Base-by-base conservation (phyloP, 2,113 vertebrate species). In the Calonectris borealis region DNA sequence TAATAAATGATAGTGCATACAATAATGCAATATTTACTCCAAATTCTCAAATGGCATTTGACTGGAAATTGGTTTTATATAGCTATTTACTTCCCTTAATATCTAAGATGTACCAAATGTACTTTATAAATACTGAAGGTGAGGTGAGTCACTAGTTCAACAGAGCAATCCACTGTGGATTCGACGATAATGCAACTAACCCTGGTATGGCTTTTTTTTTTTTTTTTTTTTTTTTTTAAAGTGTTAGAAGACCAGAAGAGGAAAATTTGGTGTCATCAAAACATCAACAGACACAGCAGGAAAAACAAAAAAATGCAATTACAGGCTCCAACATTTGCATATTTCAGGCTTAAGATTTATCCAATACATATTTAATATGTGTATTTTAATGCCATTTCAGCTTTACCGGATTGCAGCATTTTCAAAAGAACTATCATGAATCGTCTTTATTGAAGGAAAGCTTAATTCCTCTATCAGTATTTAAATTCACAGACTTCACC, bases 11-110 rank as follows among this genome's bases (percentile, higher is more conserved):
- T 42, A 76, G 46, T 26, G n/a, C 32, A 46, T 75, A 57, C 70
- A 78, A 64, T 91, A 95, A 95, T 89, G 75, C n/a, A 92, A 64
- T 90, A 91, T 96, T 97, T 97, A 93, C 89, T 93, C 44, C 58
- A 58, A 86, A 93, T 89, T 81, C 88, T 90, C 89, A 95, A 42
- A 58, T n/a, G 27, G 16, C 62, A 86, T 94, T 95, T 96, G 91
- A 79, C 90, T 92, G 64, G 75, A 96, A 69, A 97, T 83, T 52
- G 57, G 65, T 92, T 94, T 93, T 83, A 61, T 19, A 72, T 52
- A 88, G 92, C 46, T 88, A 55, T 83, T 84, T 75, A 87, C 42
- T 84, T 86, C 42, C 14, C 16, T 83, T 89, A 42, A 60, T 84
- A 77, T 42, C 31, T 21, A 83, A 75, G 49, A 40, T 22, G 73